phyloP scores from a whole-genome alignment of 2,113 vertebrate genomes.

The Lynx canadensis region DNA sequence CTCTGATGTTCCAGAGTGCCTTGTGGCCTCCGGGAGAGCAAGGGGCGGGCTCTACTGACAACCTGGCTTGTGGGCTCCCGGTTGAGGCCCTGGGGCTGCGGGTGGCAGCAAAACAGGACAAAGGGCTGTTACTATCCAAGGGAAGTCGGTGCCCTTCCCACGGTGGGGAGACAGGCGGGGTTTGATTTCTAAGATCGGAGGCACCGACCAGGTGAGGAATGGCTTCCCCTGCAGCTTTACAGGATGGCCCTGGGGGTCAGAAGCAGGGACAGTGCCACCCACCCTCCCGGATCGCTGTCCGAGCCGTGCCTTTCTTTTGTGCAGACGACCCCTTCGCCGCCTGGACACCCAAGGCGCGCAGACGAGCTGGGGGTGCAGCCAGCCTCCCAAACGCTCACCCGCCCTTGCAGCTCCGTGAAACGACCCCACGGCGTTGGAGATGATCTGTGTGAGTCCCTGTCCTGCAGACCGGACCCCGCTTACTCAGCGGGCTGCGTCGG shows the following conservation, averaged over 20 bases:
- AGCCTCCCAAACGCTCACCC: accelerated
- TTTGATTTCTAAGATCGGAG: background rate
- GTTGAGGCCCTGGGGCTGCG: background rate
- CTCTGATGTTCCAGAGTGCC: background rate
- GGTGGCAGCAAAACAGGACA: background rate
- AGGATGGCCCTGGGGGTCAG: background rate
- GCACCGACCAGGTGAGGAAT: background rate
- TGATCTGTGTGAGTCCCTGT: background rate
- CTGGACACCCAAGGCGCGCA: background rate
- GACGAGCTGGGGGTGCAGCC: background rate
- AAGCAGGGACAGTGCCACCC: background rate
- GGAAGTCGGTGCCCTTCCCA: background rate
- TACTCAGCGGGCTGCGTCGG: accelerated
- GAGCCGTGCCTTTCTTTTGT: background rate
- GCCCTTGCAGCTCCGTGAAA: accelerated
- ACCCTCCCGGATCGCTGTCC: no score
- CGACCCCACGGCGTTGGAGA: accelerated
- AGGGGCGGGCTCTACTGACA: background rate
- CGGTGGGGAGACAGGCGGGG: background rate
- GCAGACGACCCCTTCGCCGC: accelerated
- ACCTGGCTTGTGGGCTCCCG: background rate
- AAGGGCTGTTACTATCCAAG: background rate
- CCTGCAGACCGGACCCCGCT: background rate
- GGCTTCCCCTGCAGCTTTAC: accelerated
- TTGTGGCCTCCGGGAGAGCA: background rate